Evolutionary conservation across 2,888 invertebrate genomes (phyloP).

Genomic region (Caenorhabditis drosophilae): DNA sequence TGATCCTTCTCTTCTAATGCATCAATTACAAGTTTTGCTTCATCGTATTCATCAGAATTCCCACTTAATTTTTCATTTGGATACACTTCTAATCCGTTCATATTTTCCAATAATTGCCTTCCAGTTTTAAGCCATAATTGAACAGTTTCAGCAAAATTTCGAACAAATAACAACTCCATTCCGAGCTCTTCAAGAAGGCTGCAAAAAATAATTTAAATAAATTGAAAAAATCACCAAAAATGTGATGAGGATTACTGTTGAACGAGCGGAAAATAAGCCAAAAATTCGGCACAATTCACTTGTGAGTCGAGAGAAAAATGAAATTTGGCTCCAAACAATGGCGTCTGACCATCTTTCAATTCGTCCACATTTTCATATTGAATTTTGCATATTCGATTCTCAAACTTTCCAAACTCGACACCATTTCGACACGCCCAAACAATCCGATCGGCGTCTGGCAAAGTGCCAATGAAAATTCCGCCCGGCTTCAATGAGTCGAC

Average conservation of each 20-base stretch:
- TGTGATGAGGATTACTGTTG: slow-evolving; percentile 45
- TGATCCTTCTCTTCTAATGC: background rate
- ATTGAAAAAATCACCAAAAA: slow-evolving; percentile 5
- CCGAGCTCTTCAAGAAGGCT: slow-evolving; percentile 62
- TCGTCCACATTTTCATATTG: slow-evolving; percentile 69
- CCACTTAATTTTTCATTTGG: background rate
- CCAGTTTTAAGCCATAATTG: slow-evolving; percentile 27
- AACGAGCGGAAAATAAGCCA: slow-evolving; percentile 84
- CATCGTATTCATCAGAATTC: slow-evolving; percentile 7
- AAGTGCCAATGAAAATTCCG: slow-evolving; percentile 94
- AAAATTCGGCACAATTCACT: slow-evolving; percentile 97
- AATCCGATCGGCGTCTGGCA: slow-evolving; percentile 90
- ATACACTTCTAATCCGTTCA: slow-evolving; percentile 5
- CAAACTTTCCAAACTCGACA: slow-evolving; percentile 49
- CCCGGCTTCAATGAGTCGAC: slow-evolving; percentile 86
- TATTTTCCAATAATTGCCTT: slow-evolving; percentile 16
- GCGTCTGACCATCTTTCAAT: slow-evolving; percentile 69
- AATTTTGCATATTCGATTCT: slow-evolving; percentile 73
- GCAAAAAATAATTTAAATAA: slow-evolving; percentile 20
- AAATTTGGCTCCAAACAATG: slow-evolving; percentile 93
- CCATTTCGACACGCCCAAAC: slow-evolving; percentile 71
- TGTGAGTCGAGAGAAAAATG: slow-evolving; percentile 90
- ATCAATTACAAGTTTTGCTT: slow-evolving; percentile 6
- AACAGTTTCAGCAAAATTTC: slow-evolving; percentile 61
- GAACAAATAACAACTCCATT: slow-evolving; percentile 64